These are phyloP conservation scores for Equus przewalskii DNA, from an alignment of 2,113 vertebrate genomes.

Conservation along the genomic window DNA sequence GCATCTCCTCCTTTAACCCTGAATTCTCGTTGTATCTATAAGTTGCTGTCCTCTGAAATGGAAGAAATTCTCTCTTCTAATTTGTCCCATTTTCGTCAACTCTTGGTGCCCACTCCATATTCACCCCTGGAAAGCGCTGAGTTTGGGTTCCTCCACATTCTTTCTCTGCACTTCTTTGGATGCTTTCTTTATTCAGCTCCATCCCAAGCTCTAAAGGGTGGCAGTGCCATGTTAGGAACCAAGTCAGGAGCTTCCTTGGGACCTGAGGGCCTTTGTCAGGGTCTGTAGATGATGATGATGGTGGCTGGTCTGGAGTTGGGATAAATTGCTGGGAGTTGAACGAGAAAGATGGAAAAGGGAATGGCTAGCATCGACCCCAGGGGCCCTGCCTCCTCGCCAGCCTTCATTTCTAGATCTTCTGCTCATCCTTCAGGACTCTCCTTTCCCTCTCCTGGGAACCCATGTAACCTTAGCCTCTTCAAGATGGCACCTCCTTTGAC, in stretches of 20 bases:
- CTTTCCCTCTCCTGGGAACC: background rate
- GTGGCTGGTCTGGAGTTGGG: background rate
- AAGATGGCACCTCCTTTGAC: background rate
- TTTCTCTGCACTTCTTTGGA: background rate
- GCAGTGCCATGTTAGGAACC: background rate
- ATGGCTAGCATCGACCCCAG: rapidly evolving
- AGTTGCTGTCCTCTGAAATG: background rate
- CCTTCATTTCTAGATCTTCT: background rate
- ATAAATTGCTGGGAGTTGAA: background rate
- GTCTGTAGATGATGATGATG: background rate
- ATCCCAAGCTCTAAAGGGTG: background rate
- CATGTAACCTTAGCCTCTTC: background rate
- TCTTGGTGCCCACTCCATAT: too few relatives aligned
- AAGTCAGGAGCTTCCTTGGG: background rate
- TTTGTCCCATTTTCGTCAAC: background rate
- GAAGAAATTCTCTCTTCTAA: background rate
- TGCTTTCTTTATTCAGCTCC: background rate
- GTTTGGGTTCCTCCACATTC: rapidly evolving
- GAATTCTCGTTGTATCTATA: background rate
- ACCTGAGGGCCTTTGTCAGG: background rate
- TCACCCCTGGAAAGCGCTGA: background rate
- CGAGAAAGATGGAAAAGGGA: background rate
- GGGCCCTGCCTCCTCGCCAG: background rate
- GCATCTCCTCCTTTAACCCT: background rate
- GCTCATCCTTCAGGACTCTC: background rate